Base-by-base conservation (phyloP, 2,113 vertebrate species). In the Urocitellus parryii region DNA sequence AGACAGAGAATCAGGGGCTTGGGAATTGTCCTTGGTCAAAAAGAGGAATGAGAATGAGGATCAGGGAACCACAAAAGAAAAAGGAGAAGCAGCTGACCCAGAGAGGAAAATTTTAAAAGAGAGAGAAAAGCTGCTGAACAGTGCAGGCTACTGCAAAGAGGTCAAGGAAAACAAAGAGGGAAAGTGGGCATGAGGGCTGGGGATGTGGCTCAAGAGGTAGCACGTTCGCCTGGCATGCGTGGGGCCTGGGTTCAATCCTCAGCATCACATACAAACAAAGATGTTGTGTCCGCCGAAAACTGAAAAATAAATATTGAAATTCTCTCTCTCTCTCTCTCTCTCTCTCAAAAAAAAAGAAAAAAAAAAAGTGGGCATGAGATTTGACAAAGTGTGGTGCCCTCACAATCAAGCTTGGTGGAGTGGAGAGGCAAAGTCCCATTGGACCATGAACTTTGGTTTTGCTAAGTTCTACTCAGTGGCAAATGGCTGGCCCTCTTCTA, bases 61-160 rank as follows among this genome's bases (percentile, higher is more conserved):
- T 32, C 51, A 61, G 32, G 63, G 17, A 76, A 63, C 61, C 24
- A 27, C 32, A 56, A 81, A 95, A 53, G 61, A 96, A 95, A 68
- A 20, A 34, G 73, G n/a, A 83, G 65, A 51, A 51, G 25, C 88
- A 76, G 63, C 76, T 95, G 22, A 45, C 56, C 2, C 1, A 85
- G 34, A 48, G 73, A 24, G 5, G 13, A 73, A 72, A 88, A 72
- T 88, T 76, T 70, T 70, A 79, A 84, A 91, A 85, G 32, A 88
- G 63, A 91, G 53, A 63, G n/a, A 82, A 82, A 88, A 90, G 80
- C 65, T 68, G 11, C 82, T 76, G 68, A 88, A 65, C 76, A 72
- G 11, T 56, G 20, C 58, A 37, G 56, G 42, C 32, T 39, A 53
- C 39, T 53, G 22, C 53, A 63, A 18, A 76, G 51, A 90, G 29